Base-by-base conservation (phyloP, 2,113 vertebrate genomes). In the Mixornis gularis region DNA sequence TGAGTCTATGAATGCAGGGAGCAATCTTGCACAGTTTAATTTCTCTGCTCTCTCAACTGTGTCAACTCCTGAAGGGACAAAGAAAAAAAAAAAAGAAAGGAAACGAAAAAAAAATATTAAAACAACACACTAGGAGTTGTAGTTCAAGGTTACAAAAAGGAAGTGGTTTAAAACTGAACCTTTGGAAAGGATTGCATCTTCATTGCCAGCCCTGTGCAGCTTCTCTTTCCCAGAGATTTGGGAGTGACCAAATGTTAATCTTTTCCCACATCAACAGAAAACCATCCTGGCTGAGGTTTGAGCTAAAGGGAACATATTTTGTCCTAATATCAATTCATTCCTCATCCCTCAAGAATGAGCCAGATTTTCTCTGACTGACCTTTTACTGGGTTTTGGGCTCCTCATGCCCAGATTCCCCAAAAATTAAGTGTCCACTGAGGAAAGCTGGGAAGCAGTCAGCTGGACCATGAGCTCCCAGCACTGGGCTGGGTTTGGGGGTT, bases 21-120 rank as follows among this genome's bases (percentile, higher is more conserved):
- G 58, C 51, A 82, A 40, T 71, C 44, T 78, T 65, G 80, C 78
- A n/a, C 53, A 36, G 49, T 81, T 93, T 89, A 89, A 89, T 94
- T 95, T 89, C 84, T 76, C 78, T 90, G 90, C 86, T 94, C 86
- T 85, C 77, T 95, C 94, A 89, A 74, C 69, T 92, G 90, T 90
- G 40, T 80, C 88, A 40, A 34, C 25, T 94, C 88, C 83, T 86
- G 69, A 71, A 90, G 65, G 86, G 80, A 79, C 58, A 4, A 38
- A 69, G 64, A 0, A 2, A 7, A 32, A 78, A 32, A 78, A 12
- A 41, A 25, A 6, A 4, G 0, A 12, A 43, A 34, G 13, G 12
- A 21, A 14, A 53, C 20, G 4, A 13, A 7, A 34, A 6, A 46
- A 43, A 41, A 7, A 9, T 7, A 53, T 55, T 91, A 78, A 78